Conservation (phyloP, 2,888 invertebrate species). For the Erynnis tages region DNA sequence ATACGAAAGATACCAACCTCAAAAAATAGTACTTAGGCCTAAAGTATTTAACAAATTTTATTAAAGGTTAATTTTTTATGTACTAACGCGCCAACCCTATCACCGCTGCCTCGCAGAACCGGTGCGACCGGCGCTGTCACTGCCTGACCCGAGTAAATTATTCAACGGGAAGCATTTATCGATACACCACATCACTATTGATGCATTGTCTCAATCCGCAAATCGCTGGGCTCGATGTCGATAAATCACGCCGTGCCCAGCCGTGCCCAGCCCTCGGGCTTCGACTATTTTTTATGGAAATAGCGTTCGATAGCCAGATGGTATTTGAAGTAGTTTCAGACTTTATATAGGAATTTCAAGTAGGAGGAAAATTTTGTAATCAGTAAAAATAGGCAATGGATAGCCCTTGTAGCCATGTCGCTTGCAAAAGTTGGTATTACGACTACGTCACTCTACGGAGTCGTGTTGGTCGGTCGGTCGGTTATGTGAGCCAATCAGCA, state of each 20-base stretch:
- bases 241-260: conserved; percentile 22
- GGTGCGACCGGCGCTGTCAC: conserved; percentile 43
- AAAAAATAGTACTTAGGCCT: no score
- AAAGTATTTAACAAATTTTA: no score
- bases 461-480: no score
- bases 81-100: conserved; percentile 30
- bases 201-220: conserved; percentile 57
- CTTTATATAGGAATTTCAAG: no score
- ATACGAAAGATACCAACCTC: neutral
- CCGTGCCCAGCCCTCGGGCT: conserved; percentile 16
- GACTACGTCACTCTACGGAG: no score
- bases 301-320: neutral
- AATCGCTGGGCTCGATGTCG: conserved; percentile 34
- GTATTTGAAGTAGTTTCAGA: no score
- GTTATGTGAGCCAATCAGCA: no score
- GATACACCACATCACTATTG: conserved; percentile 58
- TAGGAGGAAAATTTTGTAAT: no score
- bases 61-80: no score
- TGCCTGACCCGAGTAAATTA: conserved; percentile 47
- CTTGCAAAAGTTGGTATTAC: no score
- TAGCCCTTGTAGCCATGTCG: no score
- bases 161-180: conserved; percentile 61
- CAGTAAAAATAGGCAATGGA: no score
- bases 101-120: conserved; percentile 33
- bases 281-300: conserved; percentile 7